Percentiles rank a stretch among this genome's conserved stretches.
These are phyloP conservation scores for Tiphia femorata DNA, from an alignment of 2,888 invertebrate species.

Conservation along the genomic window DNA sequence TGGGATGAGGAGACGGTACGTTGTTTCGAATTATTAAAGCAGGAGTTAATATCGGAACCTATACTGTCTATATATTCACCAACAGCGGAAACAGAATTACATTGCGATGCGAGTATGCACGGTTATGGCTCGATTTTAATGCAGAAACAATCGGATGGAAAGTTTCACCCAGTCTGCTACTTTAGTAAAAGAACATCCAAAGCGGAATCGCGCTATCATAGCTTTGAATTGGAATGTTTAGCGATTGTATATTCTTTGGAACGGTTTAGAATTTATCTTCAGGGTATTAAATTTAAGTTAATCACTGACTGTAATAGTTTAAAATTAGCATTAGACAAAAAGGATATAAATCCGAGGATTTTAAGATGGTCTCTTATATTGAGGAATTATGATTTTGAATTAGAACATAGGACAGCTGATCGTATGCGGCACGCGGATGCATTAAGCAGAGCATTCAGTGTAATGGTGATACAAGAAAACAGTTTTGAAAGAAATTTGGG, in stretches of 20 bases:
- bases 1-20: slow-evolving; percentile 35
- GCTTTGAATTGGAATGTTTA: slow-evolving; percentile 54
- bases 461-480: too few species aligned
- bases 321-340: slow-evolving; percentile 43
- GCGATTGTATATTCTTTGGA: slow-evolving; percentile 38
- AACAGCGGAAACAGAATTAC: slow-evolving; percentile 19
- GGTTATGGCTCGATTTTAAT: slow-evolving; percentile 55
- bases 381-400: too few species aligned
- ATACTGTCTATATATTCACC: slow-evolving; percentile 53
- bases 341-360: slow-evolving; percentile 51
- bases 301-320: too few species aligned
- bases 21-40: slow-evolving; percentile 39
- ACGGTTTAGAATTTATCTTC: slow-evolving; percentile 45
- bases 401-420: too few species aligned
- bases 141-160: slow-evolving; percentile 47
- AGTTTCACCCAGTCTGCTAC: slow-evolving; percentile 52
- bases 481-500: too few species aligned
- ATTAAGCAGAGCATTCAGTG: too few species aligned
- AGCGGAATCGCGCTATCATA: slow-evolving; percentile 49
- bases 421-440: too few species aligned
- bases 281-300: too few species aligned
- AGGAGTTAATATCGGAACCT: slow-evolving; percentile 36
- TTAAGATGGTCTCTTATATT: slow-evolving; percentile 48
- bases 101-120: slow-evolving; percentile 37
- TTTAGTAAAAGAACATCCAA: slow-evolving; percentile 51